Percentiles rank a stretch among this genome's conserved stretches.
phyloP scores from a whole-genome alignment of 2,113 vertebrate species.

The Fulica atra region DNA sequence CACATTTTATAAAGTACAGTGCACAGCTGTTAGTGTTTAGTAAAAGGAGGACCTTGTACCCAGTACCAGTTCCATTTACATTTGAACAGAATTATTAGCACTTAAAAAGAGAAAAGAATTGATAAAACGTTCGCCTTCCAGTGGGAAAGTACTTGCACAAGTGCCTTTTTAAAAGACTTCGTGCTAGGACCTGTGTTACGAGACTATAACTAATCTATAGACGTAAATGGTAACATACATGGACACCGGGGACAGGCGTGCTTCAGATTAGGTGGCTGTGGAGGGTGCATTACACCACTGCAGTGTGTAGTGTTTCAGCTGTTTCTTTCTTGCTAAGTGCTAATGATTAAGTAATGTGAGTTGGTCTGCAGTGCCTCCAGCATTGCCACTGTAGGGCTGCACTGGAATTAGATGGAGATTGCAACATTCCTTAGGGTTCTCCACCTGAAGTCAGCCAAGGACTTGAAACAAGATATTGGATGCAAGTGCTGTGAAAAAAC shows the following conservation, averaged over 20 bases:
- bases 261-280: neutral
- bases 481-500: neutral
- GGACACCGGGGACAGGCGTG: neutral
- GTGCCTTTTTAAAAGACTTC: neutral
- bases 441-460: neutral
- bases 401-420: neutral
- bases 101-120: neutral
- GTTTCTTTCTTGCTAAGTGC: neutral
- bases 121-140: neutral
- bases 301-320: neutral
- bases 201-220: neutral
- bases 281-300: neutral
- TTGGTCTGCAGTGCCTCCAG: constrained; percentile 24
- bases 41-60: neutral
- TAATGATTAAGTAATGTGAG: neutral
- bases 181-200: neutral
- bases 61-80: neutral
- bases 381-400: neutral
- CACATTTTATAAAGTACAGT: neutral
- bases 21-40: neutral
- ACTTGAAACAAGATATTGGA: neutral
- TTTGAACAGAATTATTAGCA: neutral
- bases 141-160: neutral
- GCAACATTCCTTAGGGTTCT: neutral
- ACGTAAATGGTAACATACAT: neutral